Conservation (phyloP, 2,113 vertebrate species). For the Alaudala cheleensis region DNA sequence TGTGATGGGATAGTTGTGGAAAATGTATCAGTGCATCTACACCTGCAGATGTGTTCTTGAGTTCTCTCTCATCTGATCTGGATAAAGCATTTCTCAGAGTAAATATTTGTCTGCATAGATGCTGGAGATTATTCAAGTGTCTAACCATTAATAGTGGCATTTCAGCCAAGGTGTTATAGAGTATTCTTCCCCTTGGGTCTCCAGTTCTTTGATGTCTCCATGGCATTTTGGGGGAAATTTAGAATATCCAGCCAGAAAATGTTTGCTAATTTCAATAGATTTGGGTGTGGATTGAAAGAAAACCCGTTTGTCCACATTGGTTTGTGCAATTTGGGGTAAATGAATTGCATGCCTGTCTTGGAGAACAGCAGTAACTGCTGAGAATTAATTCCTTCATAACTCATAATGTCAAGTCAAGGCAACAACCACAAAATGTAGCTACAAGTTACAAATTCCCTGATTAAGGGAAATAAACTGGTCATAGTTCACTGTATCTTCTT, state of each 20-base stretch:
- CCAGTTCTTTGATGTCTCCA: rapidly evolving
- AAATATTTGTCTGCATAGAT: not conserved
- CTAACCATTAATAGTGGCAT: not conserved
- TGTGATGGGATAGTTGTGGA: not conserved
- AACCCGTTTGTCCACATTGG: not conserved
- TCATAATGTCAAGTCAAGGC: not conserved
- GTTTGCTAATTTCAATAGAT: not conserved
- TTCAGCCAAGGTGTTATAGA: not conserved
- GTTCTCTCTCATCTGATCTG: not conserved
- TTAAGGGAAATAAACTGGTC: not conserved
- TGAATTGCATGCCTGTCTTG: not conserved
- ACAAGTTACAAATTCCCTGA: not conserved
- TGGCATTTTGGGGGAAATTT: not conserved
- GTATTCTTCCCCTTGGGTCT: not conserved
- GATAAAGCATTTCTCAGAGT: not conserved
- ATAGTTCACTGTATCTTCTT: not conserved
- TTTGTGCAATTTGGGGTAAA: not conserved
- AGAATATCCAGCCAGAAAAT: not conserved
- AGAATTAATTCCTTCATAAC: not conserved
- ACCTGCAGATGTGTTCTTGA: not conserved
- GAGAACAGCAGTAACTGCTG: not conserved
- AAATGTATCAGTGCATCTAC: not conserved
- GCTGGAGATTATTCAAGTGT: not conserved
- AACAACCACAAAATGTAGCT: not conserved
- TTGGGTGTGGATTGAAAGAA: not conserved